Evolutionary conservation across 2,888 invertebrate genomes (phyloP).

Genomic region (Aspidiotus rigidus): DNA sequence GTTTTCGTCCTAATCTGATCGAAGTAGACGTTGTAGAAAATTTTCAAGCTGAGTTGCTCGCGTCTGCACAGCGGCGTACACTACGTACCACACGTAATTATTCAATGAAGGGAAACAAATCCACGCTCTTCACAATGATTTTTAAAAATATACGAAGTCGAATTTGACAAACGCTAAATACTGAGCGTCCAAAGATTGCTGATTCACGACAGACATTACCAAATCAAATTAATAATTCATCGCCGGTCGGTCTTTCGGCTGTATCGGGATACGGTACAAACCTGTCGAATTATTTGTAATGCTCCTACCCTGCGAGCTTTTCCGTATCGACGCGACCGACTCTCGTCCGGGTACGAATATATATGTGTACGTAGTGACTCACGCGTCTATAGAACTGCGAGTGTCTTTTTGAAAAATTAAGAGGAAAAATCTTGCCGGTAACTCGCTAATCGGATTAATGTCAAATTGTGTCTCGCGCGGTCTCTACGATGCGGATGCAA

Average conservation of each 20-base stretch:
- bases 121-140: background rate
- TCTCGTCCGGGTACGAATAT: too few relatives aligned
- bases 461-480: constrained; percentile 3
- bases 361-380: too few relatives aligned
- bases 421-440: constrained; percentile 17
- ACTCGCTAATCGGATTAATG: constrained; percentile 29
- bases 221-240: constrained; percentile 31
- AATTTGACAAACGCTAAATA: constrained; percentile 4
- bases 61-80: too few relatives aligned
- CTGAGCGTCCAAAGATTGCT: constrained; percentile 10
- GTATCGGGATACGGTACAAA: background rate
- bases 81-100: background rate
- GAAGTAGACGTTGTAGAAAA: background rate
- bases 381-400: background rate
- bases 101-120: background rate
- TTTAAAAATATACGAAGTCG: background rate
- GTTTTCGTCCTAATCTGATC: background rate
- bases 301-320: too few relatives aligned
- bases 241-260: constrained; percentile 8
- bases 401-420: constrained; percentile 13
- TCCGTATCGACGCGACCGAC: constrained; percentile 5
- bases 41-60: background rate
- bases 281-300: too few relatives aligned
- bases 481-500: background rate
- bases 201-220: constrained; percentile 23